Evolutionary conservation across 2,888 invertebrate genomes (phyloP), one percentile per base, ranked within the genome.

Genomic region (Dryococelus australis): DNA sequence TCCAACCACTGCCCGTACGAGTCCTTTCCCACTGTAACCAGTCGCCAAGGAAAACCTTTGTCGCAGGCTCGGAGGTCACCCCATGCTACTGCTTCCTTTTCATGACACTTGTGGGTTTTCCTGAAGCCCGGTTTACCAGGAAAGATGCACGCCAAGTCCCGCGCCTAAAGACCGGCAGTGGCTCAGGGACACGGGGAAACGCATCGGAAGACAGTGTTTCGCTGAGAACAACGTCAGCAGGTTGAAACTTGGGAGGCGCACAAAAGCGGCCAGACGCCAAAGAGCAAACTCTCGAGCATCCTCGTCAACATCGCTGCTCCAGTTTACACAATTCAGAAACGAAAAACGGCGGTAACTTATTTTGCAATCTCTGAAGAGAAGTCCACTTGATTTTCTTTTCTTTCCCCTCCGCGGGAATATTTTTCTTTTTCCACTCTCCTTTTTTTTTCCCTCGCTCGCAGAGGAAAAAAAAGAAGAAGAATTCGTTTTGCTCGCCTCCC

Each of bases 281-380:
- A 83, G 43, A 83, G 20, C 83, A 83, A 83, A 83, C 83, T 83
- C 83, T 83, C 24, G 20, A 43, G 83, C 28, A 43, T 83, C 43
- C 27, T 83, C 28, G 43, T 43, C 83, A 20, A 83, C 83, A 83
- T 83, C 83, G 28, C 65, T 83, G 28, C 35, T 83, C 43, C 12
- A 83, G 83, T 83, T 83, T 83, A 83, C 43, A 28, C 83, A 83
- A 83, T 83, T 13, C 83, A 83, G 43, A 83, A 83, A 83, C 12
- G 24, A 35, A 83, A 16, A 83, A 27, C 16, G 83, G 83, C 43
- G 83, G 83, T 83, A 83, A 83, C 83, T 83, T 83, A 83, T 83
- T 83, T 83, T 83, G 83, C 83, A 83, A 83, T 83, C 43, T 83
- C 83, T 83, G 83, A 35, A 35, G 83, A 83, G 83, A 83, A 83